A percentile compares a stretch with the other conserved stretches of the same genome.
phyloP scores from a whole-genome alignment of 1,140 invertebrate genomes.

The Diachasma alloeum region DNA sequence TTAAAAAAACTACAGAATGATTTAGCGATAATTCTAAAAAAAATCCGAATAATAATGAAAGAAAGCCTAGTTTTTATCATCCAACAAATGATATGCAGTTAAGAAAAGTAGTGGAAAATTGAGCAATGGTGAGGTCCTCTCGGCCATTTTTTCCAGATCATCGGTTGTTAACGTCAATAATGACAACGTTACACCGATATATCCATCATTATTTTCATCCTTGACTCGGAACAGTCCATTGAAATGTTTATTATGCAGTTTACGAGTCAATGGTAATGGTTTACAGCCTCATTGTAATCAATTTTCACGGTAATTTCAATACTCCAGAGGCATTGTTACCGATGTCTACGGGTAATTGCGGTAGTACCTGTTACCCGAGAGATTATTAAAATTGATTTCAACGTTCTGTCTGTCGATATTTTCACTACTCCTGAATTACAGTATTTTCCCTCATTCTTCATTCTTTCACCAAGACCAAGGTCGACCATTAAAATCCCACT shows the following conservation, averaged over 20 bases:
- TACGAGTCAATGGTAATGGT: background rate
- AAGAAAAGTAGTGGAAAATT: too few species aligned
- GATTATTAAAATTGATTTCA: too few species aligned
- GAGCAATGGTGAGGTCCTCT: too few species aligned
- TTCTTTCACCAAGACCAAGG: constrained; percentile 22
- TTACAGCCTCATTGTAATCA: background rate
- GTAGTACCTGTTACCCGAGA: background rate
- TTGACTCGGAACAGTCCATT: background rate
- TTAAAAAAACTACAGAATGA: too few species aligned
- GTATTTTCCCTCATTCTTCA: background rate
- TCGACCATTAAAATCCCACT: background rate
- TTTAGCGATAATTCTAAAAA: too few species aligned
- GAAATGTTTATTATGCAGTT: background rate
- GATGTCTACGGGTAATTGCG: background rate
- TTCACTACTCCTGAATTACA: background rate
- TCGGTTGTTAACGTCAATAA: background rate
- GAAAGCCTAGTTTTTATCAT: too few species aligned
- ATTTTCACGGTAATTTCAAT: background rate
- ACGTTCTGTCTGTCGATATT: too few species aligned
- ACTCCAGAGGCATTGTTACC: background rate
- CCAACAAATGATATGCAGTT: too few species aligned
- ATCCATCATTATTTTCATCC: background rate
- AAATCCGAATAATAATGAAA: too few species aligned
- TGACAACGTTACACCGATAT: constrained; percentile 9
- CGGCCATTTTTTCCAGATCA: background rate